Evolutionary conservation across 2,113 vertebrate genomes (phyloP), one percentile per base, ranked within the genome.

Genomic region (Pseudopodoces humilis): DNA sequence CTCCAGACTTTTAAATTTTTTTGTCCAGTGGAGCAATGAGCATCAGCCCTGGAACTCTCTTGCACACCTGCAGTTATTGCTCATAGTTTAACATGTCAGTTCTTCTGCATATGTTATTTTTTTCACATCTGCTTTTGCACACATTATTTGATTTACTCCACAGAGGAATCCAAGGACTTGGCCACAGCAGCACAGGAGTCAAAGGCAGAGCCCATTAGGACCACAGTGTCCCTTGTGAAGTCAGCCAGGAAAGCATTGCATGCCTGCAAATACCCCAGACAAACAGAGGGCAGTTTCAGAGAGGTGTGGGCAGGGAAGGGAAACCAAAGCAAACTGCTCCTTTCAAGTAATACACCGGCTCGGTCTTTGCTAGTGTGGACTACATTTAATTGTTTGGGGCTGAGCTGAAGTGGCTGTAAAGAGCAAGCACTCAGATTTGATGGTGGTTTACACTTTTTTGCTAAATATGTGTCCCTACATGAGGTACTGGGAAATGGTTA

Each of bases 11-110:
- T 30, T 60, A 10, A 0, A 23, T 71, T 72, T 84, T 50, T 58
- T 60, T 31, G 15, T 63, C 39, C 9, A 47, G 10, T 37, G 28
- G 11, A 79, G 90, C 52, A 84, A 35, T 64, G 82, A 82, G 44
- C 49, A 72, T 79, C 90, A 82, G 58, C 49, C 49, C 58, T 82
- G 86, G 82, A 84, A 37, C 87, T 82, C 35, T 68, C 74, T 63
- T 91, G 81, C 84, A 93, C 90, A 95, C 93, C 92, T 96, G 92
- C 90, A 85, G 74, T 71, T 89, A 79, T 47, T 91, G 87, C 84
- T 95, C 37, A 60, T 72, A 82, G 78, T 75, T 94, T 71, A 84
- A 78, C 49, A 22, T 60, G 69, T 91, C 58, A 52, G 52, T 47
- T 56, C 52, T 83, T 71, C 71, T 64, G 62, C 58, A 7, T 64